Evolutionary conservation across 2,113 vertebrate species (phyloP).

Genomic region (Aegithalos caudatus): DNA sequence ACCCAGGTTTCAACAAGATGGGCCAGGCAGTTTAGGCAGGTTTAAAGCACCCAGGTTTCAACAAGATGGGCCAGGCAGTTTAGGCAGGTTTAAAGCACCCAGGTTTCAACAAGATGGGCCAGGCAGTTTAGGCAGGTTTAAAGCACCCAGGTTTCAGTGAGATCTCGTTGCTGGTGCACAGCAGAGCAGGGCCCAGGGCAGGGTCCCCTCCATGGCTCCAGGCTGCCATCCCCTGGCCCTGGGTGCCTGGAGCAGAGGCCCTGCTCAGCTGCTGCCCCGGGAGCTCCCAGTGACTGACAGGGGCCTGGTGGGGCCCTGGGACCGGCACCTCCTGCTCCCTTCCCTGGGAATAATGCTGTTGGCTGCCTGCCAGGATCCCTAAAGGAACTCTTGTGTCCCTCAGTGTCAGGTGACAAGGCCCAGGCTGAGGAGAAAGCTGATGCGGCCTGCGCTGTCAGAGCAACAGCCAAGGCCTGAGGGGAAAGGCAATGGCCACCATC

Average conservation of each 20-base stretch:
- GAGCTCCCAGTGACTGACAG: neutral
- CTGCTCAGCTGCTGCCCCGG: neutral
- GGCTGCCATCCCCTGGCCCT: neutral
- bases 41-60: too few relatives aligned
- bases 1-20: too few relatives aligned
- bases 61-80: neutral
- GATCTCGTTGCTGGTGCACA: accelerated
- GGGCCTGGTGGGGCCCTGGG: neutral
- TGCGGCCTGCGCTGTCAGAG: neutral
- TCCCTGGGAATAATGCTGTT: neutral
- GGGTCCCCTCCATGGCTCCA: neutral
- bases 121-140: neutral
- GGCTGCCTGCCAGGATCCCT: neutral
- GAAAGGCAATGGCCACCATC: neutral
- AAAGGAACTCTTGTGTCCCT: neutral
- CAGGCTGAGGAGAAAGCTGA: neutral
- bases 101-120: too few relatives aligned
- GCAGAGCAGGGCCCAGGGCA: neutral
- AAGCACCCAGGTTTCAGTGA: too few relatives aligned
- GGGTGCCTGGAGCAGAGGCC: neutral
- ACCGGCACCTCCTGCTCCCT: neutral
- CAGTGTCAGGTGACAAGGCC: neutral
- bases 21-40: neutral
- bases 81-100: too few relatives aligned
- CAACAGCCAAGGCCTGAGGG: neutral